Evolutionary conservation across 2,797 vertebrate species (phyloP).

Genomic region (Apogon talboti): DNA sequence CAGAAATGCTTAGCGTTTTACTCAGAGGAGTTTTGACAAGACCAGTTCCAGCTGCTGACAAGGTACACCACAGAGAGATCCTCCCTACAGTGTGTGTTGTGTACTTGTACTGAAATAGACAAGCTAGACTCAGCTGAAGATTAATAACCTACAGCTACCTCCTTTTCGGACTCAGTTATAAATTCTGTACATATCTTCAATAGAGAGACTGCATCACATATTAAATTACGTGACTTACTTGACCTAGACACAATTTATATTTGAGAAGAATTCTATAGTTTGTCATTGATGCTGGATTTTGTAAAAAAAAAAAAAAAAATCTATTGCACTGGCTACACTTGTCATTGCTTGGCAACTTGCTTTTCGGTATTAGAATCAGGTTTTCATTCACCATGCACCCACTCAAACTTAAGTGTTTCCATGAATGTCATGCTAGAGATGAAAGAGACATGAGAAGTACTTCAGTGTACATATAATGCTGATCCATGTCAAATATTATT

Average conservation of each 20-base stretch:
- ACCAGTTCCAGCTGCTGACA: conserved; percentile 26
- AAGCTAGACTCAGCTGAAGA: conserved; percentile 39
- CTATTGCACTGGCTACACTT: no score
- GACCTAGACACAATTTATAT: not conserved
- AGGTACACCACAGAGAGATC: conserved; percentile 29
- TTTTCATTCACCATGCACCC: no score
- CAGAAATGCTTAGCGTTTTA: conserved; percentile 3
- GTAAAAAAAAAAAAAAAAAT: no score
- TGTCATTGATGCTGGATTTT: no score
- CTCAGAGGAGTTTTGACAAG: conserved; percentile 18
- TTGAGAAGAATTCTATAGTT: not conserved
- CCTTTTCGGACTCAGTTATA: conserved; percentile 24
- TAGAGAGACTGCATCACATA: conserved; percentile 19
- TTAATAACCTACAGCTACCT: conserved; percentile 43
- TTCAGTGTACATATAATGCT: no score
- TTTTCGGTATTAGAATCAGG: not conserved
- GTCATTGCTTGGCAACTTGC: no score
- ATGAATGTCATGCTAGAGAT: no score
- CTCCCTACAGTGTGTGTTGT: conserved; percentile 22
- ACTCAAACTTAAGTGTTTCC: no score
- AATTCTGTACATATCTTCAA: conserved; percentile 17
- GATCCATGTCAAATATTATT: no score
- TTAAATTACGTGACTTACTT: conserved; percentile 3
- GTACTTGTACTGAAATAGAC: conserved; percentile 37
- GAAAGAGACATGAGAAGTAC: no score